phyloP scores from a whole-genome alignment of 1,140 invertebrate species.

The Penaeus chinensis region DNA sequence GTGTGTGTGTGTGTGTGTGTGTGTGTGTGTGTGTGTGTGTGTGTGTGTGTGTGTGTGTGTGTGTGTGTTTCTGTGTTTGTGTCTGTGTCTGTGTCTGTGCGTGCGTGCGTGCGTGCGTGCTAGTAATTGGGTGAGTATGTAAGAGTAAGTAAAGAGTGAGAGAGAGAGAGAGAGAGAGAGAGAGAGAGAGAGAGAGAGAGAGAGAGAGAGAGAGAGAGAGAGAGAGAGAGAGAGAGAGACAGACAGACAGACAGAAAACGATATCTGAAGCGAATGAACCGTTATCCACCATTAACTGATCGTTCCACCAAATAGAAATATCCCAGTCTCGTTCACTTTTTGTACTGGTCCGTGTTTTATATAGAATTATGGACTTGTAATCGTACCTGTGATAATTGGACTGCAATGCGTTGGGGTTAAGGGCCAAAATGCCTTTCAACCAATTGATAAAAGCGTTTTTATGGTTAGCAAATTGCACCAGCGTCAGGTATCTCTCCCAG shows the following conservation, averaged over 20 bases:
- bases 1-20: neutral
- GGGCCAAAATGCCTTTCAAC: no score
- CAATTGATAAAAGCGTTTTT: no score
- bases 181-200: neutral
- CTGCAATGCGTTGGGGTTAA: no score
- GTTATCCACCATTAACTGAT: neutral
- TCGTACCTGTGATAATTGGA: no score
- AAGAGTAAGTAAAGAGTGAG: no score
- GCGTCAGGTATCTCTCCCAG: no score
- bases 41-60: neutral
- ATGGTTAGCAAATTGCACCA: no score
- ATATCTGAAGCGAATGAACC: neutral
- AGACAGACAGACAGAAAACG: neutral
- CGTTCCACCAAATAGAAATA: neutral
- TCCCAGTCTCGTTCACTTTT: neutral
- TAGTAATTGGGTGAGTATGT: neutral
- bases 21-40: conserved; percentile 16
- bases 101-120: neutral
- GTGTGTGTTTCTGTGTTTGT: no score
- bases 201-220: neutral
- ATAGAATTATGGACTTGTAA: no score
- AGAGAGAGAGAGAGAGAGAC: neutral
- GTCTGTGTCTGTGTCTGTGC: no score
- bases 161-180: neutral
- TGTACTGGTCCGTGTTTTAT: no score